Conservation (phyloP, 2,888 invertebrate species). For the Eulithis prunata region DNA sequence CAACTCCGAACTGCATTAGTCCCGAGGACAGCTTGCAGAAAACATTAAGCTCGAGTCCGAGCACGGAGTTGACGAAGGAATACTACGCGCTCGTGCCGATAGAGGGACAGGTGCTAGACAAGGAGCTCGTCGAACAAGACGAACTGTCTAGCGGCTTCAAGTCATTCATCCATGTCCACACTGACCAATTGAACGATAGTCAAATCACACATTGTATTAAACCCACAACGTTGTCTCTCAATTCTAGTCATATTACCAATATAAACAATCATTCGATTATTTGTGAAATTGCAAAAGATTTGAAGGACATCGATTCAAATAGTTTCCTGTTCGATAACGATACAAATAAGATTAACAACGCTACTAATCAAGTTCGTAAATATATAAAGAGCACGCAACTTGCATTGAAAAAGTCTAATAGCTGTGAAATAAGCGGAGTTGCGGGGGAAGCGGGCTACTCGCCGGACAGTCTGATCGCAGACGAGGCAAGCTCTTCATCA, state of each 20-base stretch:
- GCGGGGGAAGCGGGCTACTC: slow-evolving; percentile 60
- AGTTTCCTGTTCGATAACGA: slow-evolving; percentile 30
- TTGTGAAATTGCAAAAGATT: slow-evolving; percentile 66
- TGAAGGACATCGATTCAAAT: slow-evolving; percentile 44
- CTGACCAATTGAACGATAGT: slow-evolving; percentile 53
- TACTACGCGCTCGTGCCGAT: slow-evolving; percentile 73
- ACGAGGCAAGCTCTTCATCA: slow-evolving; percentile 74
- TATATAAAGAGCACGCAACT: slow-evolving; percentile 16
- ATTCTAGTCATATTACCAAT: slow-evolving; percentile 74
- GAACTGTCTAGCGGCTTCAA: slow-evolving; percentile 79
- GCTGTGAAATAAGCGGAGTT: slow-evolving; percentile 5
- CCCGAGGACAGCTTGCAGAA: slow-evolving; percentile 62
- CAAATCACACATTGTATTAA: slow-evolving; percentile 56
- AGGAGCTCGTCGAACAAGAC: slow-evolving; percentile 82
- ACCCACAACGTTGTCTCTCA: slow-evolving; percentile 69
- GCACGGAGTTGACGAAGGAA: slow-evolving; percentile 71
- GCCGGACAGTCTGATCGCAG: slow-evolving; percentile 72
- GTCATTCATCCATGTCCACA: slow-evolving; percentile 71
- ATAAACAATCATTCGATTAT: slow-evolving; percentile 71
- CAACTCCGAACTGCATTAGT: slow-evolving; percentile 73
- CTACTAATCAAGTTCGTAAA: slow-evolving; percentile 45
- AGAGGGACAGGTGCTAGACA: slow-evolving; percentile 72
- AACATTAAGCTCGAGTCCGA: slow-evolving; percentile 67
- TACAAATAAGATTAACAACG: slow-evolving; percentile 31
- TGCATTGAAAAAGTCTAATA: slow-evolving; percentile 14